phyloP scores from a whole-genome alignment of 2,797 vertebrate genomes.

The Spea hammondii region DNA sequence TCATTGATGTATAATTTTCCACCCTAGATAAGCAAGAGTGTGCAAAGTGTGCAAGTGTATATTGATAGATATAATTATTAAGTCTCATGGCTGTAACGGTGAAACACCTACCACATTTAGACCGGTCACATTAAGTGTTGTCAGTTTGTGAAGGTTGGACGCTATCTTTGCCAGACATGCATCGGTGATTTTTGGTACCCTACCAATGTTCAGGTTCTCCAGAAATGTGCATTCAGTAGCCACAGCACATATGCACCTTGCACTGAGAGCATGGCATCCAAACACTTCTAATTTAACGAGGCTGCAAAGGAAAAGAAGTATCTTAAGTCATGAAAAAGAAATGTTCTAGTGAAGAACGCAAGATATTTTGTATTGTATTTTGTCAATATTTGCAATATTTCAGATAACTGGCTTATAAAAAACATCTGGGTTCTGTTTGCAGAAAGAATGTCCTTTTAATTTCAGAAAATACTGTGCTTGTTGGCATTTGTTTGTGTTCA shows the following conservation, averaged over 20 bases:
- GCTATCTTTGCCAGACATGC: conserved; percentile 58
- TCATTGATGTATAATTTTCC: too few relatives aligned
- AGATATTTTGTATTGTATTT: neutral
- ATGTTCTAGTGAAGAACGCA: neutral
- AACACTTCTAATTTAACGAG: conserved; percentile 67
- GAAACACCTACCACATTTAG: conserved; percentile 57
- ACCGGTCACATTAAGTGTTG: conserved; percentile 68
- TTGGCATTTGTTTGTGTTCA: too few relatives aligned
- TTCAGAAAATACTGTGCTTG: too few relatives aligned
- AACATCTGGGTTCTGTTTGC: conserved; percentile 3
- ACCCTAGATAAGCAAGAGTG: too few relatives aligned
- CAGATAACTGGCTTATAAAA: neutral
- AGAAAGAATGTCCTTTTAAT: neutral
- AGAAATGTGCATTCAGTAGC: conserved; percentile 56
- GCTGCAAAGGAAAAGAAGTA: conserved; percentile 45
- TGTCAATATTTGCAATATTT: conserved; percentile 2
- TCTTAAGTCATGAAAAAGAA: neutral
- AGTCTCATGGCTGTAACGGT: neutral
- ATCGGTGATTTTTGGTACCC: conserved; percentile 61
- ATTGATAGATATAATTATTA: neutral
- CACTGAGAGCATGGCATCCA: conserved; percentile 64
- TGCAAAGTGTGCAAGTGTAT: neutral
- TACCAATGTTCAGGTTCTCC: conserved; percentile 59
- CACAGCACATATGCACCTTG: conserved; percentile 55
- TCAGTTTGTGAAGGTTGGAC: conserved; percentile 70